Evolutionary conservation across 1,140 invertebrate genomes (phyloP), one percentile per base, ranked within the genome.

Genomic region (Orchesella cincta): DNA sequence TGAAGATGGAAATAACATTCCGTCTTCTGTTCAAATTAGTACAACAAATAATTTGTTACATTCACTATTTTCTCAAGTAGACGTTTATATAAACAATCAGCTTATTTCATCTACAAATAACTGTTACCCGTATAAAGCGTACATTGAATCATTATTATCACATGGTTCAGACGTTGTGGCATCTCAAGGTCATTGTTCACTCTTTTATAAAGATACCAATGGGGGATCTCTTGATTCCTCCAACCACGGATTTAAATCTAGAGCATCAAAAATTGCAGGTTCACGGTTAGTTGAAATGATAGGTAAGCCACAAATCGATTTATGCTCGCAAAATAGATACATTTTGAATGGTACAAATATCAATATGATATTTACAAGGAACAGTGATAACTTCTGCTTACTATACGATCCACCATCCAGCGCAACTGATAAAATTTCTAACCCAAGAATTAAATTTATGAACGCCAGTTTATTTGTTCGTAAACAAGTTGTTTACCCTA

Each of bases 71-170:
- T 84, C 77, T 80, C 84, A 86, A 75, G 77, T 86, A 0, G 84
- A 86, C 76, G 79, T 87, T 31, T 85, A 83, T 79, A 83, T 87
- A 3, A 87, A 87, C 83, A 84, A 86, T 80, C 86, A 85, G 82
- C 78, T 86, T 28, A 79, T 87, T 0, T 85, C 85, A 23, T 82
- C 85, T 0, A 80, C 84, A 26, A 85, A 84, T 64, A 85, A 85
- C 77, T 85, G 84, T 23, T 87, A 88, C 81, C 81, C 83, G 20
- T 87, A 86, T 80, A 76, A 84, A 74, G 83, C 84, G 1, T 87
- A 87, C 64, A 83, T 88, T 16, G 85, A 88, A 84, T 86, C 83
- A 2, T 72, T 86, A 12, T 76, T 85, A 1, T 83, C 83, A 78
- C 87, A 86, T 83, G 82, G 80, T 14, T 72, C 75, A 8, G 81